Evolutionary conservation across 2,797 vertebrate species (phyloP), one percentile per base, ranked within the genome.

Genomic region (Paguma larvata): DNA sequence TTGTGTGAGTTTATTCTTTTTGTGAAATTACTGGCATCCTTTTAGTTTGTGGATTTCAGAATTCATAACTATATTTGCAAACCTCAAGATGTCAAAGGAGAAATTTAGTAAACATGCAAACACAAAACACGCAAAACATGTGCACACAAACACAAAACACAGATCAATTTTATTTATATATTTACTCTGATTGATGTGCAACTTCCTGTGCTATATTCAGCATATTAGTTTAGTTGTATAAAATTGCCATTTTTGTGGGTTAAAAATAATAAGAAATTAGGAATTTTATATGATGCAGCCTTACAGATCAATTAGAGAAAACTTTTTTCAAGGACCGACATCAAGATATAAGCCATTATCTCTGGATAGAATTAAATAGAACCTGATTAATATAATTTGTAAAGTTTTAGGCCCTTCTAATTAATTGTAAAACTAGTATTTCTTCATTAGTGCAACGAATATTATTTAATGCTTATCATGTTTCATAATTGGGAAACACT

Each of bases 11-110:
- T 62, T 44, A n/a, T 38, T 10, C 53, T 63, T 75, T 75, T 65
- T 44, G 18, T 88, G 62, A 78, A 78, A 25, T 83, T 88, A 83
- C 27, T 68, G 25, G 16, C 51, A 95, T 89, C 23, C 3, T 38
- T 82, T 80, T 89, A 32, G 59, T 75, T 73, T 83, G 4, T 68
- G 46, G 77, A 78, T 88, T 78, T 96, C 14, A 44, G 30, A 91
- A 91, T 63, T 88, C 7, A 3, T 25, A 78, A 9, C 10, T 38
- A 6, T 46, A 38, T 70, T 46, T 70, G 23, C 77, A 91, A 83
- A 70, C 14, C 5, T 91, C 30, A n/a, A 30, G 25, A 86, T 65
- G 25, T 56, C 44, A 59, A 83, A 67, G 27, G n/a, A 85, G 41
- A 86, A 72, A 68, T 73, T 46, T 48, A 75, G 72, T 63, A 53